Base-by-base conservation (phyloP, 2,797 vertebrate genomes). In the Enteromius mattozi region DNA sequence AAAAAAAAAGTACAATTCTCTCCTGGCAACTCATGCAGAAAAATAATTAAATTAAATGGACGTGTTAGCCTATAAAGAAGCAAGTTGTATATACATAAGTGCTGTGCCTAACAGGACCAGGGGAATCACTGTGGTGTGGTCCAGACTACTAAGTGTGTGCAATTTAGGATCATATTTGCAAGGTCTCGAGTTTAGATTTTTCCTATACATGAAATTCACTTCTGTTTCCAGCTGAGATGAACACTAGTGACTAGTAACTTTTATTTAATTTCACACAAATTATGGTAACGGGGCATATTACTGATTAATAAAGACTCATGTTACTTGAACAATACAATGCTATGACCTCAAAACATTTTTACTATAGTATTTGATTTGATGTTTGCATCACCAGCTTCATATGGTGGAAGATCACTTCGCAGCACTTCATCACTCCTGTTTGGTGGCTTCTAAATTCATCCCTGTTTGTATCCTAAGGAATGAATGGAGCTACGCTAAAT, bases 11-110 rank as follows among this genome's bases (percentile, higher is more conserved):
- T n/a, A 47, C 13, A 51, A 66, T 51, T 66, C 42, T 66, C 51
- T 75, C 9, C 45, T 24, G 35, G 30, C 6, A 63, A 49, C 27
- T 56, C 70, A 35, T 49, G 70, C 27, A 3, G 33, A 82, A 72
- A 77, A 45, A 84, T 68, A 0, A 72, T 75, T 85, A 27, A 30
- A 30, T 81, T 86, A 78, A 86, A 86, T 76, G 35, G 56, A 78
- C 1, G 4, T 68, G 74, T 79, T 79, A 84, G 74, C 83, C n/a
- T 69, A 81, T 72, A 81, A 76, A 78, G 74, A 66, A 65, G 47
- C 75, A 86, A 69, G 47, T 80, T 59, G 12, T 49, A 8, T 40
- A 49, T 27, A 24, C 0, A 1, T 13, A 56, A 59, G 37, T 27
- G 37, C 14, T 37, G 10, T 12, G 5, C 1, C 42, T 45, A 42